Conservation (phyloP, 2,113 vertebrate genomes). For the Alligator sinensis region DNA sequence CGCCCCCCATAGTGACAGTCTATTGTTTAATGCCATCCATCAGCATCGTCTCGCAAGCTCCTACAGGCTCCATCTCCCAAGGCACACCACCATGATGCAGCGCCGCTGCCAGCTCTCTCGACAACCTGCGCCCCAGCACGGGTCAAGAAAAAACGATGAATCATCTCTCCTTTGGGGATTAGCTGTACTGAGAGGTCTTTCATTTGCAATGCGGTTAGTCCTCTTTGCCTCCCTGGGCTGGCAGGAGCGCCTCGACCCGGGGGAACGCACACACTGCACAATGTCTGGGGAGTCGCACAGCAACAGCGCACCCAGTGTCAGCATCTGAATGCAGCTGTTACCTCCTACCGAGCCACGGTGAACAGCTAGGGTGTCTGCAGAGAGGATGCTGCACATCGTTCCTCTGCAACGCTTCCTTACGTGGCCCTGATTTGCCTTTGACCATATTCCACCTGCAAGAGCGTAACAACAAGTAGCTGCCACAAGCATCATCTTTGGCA, state of each 20-base stretch:
- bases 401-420: not conserved
- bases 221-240: not conserved
- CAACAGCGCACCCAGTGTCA: not conserved
- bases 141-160: not conserved
- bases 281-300: not conserved
- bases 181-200: accelerated
- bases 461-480: not conserved
- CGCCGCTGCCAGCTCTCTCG: not conserved
- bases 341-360: not conserved
- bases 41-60: not conserved
- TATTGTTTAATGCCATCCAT: no score
- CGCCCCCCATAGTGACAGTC: not conserved
- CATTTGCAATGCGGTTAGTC: not conserved
- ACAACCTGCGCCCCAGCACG: not conserved
- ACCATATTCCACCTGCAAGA: not conserved
- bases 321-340: not conserved
- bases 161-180: accelerated
- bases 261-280: accelerated
- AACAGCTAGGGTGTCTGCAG: not conserved
- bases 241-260: not conserved
- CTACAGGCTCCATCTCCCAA: not conserved
- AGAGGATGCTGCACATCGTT: not conserved
- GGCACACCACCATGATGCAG: not conserved
- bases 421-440: not conserved
- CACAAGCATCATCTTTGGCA: not conserved